Base-by-base conservation (phyloP, 1,140 invertebrate genomes). In the Trachymyrmex septentrionalis region DNA sequence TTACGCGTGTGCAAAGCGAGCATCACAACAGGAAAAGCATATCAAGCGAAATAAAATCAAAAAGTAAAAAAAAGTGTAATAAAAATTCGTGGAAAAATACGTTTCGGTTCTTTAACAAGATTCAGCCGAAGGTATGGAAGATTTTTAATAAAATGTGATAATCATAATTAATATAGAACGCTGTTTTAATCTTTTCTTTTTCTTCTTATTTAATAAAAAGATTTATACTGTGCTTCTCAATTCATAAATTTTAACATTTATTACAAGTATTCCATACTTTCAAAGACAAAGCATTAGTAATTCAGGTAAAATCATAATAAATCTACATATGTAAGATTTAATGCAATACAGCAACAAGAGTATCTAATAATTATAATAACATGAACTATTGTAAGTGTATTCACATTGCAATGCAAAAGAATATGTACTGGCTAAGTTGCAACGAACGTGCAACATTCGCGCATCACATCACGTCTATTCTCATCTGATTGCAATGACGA, bases 381-480 rank as follows among this genome's bases (percentile, higher is more conserved):
- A 30, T 50, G 3, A 84, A 59, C 59, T 82, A 82, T 85, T 73
- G 50, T 38, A 63, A 76, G 44, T 84, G 55, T 24, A 73, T 64
- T 48, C n/a, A 50, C 38, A 69, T 69, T 34, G 38, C 69, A 48
- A 81, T 48, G n/a, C 19, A 27, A 30, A 10, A 80, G 19, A 55
- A 81, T 4, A 16, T 44, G 12, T 71, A 71, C 12, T 7, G 3
- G 21, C 24, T 72, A 38, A 71, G 34, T 67, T 27, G 16, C 78
- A 24, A 72, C 38, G 19, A 82, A 73, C 44, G 64, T 19, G 59
- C 34, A 82, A 84, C 55, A 84, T 81, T 81, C 64, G 64, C 69
- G 30, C 38, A 34, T 3, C 50, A 57, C 38, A 34, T 3, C 50
- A 57, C 21, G 14, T 75, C n/a, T 75, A 75, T 75, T 61, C 27